These are phyloP conservation scores for Stenurella melanura DNA, from an alignment of 2,888 invertebrate species.

Conservation along the genomic window DNA sequence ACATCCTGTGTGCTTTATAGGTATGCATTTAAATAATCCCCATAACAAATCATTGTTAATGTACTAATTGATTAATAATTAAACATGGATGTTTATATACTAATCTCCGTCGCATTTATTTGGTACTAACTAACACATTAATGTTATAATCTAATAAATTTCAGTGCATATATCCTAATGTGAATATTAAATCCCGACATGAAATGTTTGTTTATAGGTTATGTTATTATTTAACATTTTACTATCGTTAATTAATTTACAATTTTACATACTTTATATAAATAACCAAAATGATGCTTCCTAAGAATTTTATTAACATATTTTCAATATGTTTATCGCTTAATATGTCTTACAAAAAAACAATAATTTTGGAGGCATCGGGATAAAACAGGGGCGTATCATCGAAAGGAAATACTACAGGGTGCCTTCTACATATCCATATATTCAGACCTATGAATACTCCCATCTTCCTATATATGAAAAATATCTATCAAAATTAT, in stretches of 20 bases:
- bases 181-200: constrained; percentile 16
- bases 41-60: constrained; percentile 9
- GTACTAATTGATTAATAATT: constrained; percentile 24
- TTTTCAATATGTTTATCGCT: too few relatives aligned
- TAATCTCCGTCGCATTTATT: constrained; percentile 23
- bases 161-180: constrained; percentile 6
- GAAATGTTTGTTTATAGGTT: constrained; percentile 27
- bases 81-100: constrained; percentile 15
- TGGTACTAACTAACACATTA: constrained; percentile 16
- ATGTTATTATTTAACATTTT: constrained; percentile 19
- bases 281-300: not conserved
- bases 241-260: constrained; percentile 7
- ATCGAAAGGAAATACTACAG: too few relatives aligned
- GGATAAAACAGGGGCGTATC: too few relatives aligned
- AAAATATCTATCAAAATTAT: too few relatives aligned
- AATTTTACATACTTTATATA: not conserved
- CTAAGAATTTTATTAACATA: not conserved
- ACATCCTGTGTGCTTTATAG: not conserved
- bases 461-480: too few relatives aligned
- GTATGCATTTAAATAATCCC: not conserved
- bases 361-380: too few relatives aligned
- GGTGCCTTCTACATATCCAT: too few relatives aligned
- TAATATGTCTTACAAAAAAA: too few relatives aligned
- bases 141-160: constrained; percentile 26
- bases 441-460: too few relatives aligned